Evolutionary conservation across 1,140 invertebrate species (phyloP).

Genomic region (Drosophila hydei): DNA sequence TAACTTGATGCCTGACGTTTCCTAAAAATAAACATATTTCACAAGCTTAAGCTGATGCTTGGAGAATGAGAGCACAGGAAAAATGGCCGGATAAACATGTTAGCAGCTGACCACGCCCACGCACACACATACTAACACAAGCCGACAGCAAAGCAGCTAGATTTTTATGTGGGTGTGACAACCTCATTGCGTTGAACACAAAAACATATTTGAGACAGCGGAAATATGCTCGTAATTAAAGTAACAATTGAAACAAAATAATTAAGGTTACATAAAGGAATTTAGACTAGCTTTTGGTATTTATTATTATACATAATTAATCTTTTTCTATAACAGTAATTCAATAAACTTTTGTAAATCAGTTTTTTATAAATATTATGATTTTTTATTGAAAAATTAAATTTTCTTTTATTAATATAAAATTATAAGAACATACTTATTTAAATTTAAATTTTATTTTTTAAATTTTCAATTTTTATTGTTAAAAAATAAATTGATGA

Average conservation of each 20-base stretch:
- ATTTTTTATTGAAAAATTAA: no score
- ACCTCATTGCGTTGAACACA: neutral
- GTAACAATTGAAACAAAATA: neutral
- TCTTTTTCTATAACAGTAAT: no score
- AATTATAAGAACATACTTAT: no score
- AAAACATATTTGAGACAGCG: neutral
- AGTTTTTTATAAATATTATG: no score
- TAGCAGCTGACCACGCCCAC: slow-evolving; percentile 20
- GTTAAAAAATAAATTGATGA: no score
- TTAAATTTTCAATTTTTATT: no score
- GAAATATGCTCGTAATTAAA: neutral
- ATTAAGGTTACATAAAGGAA: neutral
- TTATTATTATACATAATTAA: no score
- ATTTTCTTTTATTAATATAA: no score
- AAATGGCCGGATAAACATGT: slow-evolving; percentile 29
- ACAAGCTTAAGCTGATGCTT: neutral
- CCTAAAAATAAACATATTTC: slow-evolving; percentile 70
- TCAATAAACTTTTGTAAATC: no score
- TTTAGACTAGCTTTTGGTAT: neutral
- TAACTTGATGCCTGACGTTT: slow-evolving; percentile 72
- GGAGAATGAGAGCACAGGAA: slow-evolving; percentile 1
- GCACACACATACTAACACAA: slow-evolving; percentile 2
- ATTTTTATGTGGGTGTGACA: neutral
- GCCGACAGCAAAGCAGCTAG: neutral
- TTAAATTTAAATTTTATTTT: no score